Evolutionary conservation across 2,113 vertebrate genomes (phyloP).

Genomic region (Oreocharis arfaki): DNA sequence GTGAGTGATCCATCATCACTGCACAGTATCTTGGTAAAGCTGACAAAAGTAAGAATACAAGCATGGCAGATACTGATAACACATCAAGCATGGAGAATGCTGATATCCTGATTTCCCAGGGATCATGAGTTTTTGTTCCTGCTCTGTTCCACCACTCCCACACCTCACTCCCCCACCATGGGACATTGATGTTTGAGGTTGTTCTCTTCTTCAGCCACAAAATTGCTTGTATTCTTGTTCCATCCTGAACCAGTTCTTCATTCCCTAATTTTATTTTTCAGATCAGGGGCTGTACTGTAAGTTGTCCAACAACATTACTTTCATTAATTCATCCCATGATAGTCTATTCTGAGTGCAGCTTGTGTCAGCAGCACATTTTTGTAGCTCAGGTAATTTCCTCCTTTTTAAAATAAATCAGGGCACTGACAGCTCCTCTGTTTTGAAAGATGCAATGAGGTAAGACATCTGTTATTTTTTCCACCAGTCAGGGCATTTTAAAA

Average conservation of each 20-base stretch:
- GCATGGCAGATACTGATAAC: not conserved
- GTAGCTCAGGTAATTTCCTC: not conserved
- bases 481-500: not conserved
- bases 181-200: not conserved
- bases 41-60: not conserved
- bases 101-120: not conserved
- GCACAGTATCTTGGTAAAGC: not conserved
- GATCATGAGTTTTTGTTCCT: not conserved
- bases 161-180: no score
- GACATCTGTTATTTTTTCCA: not conserved
- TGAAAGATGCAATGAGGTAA: not conserved
- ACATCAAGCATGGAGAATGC: not conserved
- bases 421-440: not conserved
- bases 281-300: not conserved
- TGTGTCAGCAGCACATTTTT: not conserved
- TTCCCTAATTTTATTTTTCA: slow-evolving; percentile 1
- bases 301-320: not conserved
- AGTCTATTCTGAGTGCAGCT: not conserved
- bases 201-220: not conserved
- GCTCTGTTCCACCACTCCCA: not conserved
- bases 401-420: not conserved
- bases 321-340: not conserved
- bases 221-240: not conserved
- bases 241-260: not conserved
- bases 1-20: not conserved